Conservation (phyloP, 2,113 vertebrate genomes). For the Tachysurus vachellii region DNA sequence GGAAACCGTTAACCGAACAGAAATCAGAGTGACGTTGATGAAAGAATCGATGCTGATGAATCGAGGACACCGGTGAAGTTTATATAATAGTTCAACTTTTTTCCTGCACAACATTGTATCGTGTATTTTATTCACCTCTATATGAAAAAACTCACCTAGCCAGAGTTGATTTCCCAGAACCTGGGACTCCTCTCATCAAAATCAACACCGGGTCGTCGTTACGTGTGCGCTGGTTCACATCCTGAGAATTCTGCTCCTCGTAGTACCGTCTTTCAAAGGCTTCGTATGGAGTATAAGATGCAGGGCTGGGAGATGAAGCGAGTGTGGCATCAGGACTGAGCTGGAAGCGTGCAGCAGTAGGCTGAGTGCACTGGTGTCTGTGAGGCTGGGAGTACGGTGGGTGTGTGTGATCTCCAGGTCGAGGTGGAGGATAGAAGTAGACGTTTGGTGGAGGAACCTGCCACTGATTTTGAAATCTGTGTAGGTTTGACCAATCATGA, state of each 20-base stretch:
- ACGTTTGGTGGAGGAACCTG: slow-evolving; percentile 42
- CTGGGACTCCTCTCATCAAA: slow-evolving; percentile 75
- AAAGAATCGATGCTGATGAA: not conserved
- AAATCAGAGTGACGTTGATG: not conserved
- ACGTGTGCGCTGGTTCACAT: not conserved
- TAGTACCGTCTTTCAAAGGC: slow-evolving; percentile 11
- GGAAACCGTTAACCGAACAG: not conserved
- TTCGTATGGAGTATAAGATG: not conserved
- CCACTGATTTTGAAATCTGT: slow-evolving; percentile 32
- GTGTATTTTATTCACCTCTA: not conserved
- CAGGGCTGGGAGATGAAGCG: not conserved
- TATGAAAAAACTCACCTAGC: slow-evolving; percentile 61
- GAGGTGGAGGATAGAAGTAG: slow-evolving; percentile 42
- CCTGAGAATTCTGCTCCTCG: slow-evolving; percentile 33
- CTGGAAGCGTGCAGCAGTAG: not conserved
- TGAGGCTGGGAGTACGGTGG: slow-evolving; percentile 10
- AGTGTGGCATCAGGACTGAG: not conserved
- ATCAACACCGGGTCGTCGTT: slow-evolving; percentile 58
- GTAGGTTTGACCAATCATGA: not conserved
- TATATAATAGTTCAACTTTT: not conserved
- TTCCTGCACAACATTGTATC: not conserved
- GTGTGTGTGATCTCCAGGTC: slow-evolving; percentile 44
- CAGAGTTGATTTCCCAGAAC: slow-evolving; percentile 74
- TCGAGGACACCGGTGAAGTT: not conserved
- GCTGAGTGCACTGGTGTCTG: not conserved